Evolutionary conservation across 2,888 invertebrate species (phyloP), one percentile per base, ranked within the genome.

Genomic region (Aspidiotus destructor): DNA sequence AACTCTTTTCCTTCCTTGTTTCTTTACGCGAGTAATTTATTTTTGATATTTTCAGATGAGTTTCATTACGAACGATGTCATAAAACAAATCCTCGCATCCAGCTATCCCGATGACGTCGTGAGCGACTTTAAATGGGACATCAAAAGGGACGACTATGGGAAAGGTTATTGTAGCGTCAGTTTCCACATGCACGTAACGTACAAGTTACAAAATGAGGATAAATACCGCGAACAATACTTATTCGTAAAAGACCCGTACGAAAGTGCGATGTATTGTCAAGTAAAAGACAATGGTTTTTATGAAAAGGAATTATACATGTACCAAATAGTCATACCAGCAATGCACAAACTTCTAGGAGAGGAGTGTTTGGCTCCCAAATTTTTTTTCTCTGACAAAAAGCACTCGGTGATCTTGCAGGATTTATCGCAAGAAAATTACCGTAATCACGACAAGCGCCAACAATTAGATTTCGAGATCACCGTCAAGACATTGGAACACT

Each of bases 391-490:
- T 7, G 57, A 65, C 16, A 40, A 63, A n/a, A 40, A 53, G 11
- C n/a, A 13, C 11, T 17, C 54, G 1, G 17, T 68, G n/a, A 15
- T 68, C 7, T 17, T 68, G 16, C 16, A 68, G 48, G 68, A 68
- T 54, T 11, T 68, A 1, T 28, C 41, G 9, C 40, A 68, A 42
- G 15, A 9, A 17, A 62, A 60, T 10, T 68, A 68, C 41, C 16
- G 41, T 17, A 41, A 16, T 10, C 13, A 9, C 10, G 42, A 62
- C 40, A 2, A 55, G 3, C 5, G 9, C 3, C n/a, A 53, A 41
- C 60, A 61, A 16, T 13, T 68, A 0, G 68, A 68, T 40, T 48
- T 61, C 54, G 16, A 55, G 10, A 48, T 61, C 40, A 40, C 53
- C 11, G 17, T 53, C 11, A n/a, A 16, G 13, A 62, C 55, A 1